Evolutionary conservation across 2,888 invertebrate species (phyloP), one percentile per base, ranked within the genome.

Genomic region (Calliphora vomitoria): DNA sequence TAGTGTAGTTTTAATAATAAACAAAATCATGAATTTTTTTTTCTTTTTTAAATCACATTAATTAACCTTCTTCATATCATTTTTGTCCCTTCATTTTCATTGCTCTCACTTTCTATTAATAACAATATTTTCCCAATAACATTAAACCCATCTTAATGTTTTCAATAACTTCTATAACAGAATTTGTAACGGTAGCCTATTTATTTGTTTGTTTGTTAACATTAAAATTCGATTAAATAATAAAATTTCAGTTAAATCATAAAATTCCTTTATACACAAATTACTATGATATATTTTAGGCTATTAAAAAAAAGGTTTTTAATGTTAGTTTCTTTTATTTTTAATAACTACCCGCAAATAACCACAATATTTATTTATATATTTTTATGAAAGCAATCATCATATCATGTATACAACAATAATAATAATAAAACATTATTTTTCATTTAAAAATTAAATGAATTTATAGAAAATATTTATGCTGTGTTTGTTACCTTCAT

Each of bases 401-500:
- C n/a, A 58, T 58, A 20, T 58, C 25, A 20, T 11, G 3, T n/a
- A 13, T n/a, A n/a, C 5, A 50, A n/a, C n/a, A 50, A 1, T 50
- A 50, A 50, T 6, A n/a, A 50, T n/a, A n/a, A 50, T 50, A 44
- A 44, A 44, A 44, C 13, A 44, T 35, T 35, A 35, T 35, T 50
- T 25, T n/a, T 50, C 50, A 50, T n/a, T 50, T 50, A 50, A 15
- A n/a, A 50, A 15, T 50, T 15, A 6, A n/a, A 50, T 50, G n/a
- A 50, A 50, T 50, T 53, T 71, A 18, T 31, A 11, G 2, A 15
- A 69, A 53, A 35, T 35, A 35, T 35, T 8, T 31, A 71, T 53
- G 25, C 25, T 25, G 25, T 2, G 25, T 25, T 25, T 25, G 13
- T 71, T 71, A 71, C 71, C 71, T 38, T 71, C 71, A 53, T 71